Conservation (phyloP, 2,113 vertebrate species). For the Zosterops hypoxanthus region DNA sequence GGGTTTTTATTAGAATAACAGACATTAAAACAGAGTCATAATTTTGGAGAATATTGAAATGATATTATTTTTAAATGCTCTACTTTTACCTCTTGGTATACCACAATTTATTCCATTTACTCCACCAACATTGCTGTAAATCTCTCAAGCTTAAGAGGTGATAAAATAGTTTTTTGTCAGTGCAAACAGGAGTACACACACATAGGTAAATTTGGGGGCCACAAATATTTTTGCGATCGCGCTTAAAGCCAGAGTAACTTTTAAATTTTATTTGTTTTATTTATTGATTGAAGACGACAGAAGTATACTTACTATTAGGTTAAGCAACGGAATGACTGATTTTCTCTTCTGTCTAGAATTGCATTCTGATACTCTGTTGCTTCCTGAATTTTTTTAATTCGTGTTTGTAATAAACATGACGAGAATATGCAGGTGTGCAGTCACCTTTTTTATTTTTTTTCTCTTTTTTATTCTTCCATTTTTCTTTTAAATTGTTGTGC, state of each 20-base stretch:
- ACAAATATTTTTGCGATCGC: background rate
- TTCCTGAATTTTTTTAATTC: background rate
- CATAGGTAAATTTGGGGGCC: background rate
- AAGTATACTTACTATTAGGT: background rate
- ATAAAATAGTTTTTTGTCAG: background rate
- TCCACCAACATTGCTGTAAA: background rate
- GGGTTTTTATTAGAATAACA: background rate
- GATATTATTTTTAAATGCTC: background rate
- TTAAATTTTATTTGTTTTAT: background rate
- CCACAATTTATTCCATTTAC: background rate
- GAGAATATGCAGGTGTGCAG: background rate
- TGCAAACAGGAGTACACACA: background rate
- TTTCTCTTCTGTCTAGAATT: constrained; percentile 13
- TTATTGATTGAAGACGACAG: background rate
- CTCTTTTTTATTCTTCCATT: background rate
- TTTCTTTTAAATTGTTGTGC: background rate
- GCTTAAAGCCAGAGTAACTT: background rate
- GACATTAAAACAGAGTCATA: background rate
- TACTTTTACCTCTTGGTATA: background rate
- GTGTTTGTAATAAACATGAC: background rate
- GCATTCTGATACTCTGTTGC: background rate
- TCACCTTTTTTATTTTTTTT: background rate
- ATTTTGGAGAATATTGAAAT: background rate
- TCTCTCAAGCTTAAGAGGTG: background rate
- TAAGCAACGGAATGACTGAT: background rate